These are phyloP conservation scores for Micrasema minimum DNA, from an alignment of 1,140 invertebrate genomes.

Conservation along the genomic window DNA sequence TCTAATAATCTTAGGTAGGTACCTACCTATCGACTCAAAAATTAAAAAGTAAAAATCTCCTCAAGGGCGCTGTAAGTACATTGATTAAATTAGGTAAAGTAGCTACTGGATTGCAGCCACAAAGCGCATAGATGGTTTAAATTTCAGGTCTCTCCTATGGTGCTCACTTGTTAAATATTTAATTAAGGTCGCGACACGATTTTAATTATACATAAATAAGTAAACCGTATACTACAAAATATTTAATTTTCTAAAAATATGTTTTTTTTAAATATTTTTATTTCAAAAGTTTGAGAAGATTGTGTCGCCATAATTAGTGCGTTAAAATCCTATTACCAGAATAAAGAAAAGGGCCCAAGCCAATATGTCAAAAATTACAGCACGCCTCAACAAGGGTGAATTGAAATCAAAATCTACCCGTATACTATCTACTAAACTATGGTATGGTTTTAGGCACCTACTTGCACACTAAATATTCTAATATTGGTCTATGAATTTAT, in stretches of 20 bases:
- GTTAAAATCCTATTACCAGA: not conserved
- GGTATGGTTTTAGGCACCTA: not conserved
- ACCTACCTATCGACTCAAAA: too few species aligned
- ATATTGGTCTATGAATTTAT: not conserved
- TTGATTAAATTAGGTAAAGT: too few species aligned
- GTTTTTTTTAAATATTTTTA: not conserved
- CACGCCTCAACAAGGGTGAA: conserved; percentile 7
- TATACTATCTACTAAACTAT: not conserved
- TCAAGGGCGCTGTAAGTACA: too few species aligned
- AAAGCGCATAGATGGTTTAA: too few species aligned
- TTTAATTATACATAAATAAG: too few species aligned
- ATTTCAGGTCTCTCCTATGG: too few species aligned
- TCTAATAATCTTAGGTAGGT: too few species aligned
- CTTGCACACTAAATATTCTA: not conserved
- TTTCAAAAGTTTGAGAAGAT: not conserved
- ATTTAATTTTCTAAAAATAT: not conserved
- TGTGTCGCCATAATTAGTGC: not conserved
- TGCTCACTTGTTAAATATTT: too few species aligned
- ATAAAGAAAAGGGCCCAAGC: not conserved
- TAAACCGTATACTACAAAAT: too few species aligned
- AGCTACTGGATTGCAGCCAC: too few species aligned
- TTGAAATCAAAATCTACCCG: conserved; percentile 28
- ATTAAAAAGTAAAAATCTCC: too few species aligned
- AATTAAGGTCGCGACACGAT: too few species aligned
- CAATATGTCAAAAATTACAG: not conserved